A percentile compares a stretch with the other conserved stretches of the same genome.
phyloP scores from a whole-genome alignment of 2,113 vertebrate species.

The Ranitomeya variabilis region DNA sequence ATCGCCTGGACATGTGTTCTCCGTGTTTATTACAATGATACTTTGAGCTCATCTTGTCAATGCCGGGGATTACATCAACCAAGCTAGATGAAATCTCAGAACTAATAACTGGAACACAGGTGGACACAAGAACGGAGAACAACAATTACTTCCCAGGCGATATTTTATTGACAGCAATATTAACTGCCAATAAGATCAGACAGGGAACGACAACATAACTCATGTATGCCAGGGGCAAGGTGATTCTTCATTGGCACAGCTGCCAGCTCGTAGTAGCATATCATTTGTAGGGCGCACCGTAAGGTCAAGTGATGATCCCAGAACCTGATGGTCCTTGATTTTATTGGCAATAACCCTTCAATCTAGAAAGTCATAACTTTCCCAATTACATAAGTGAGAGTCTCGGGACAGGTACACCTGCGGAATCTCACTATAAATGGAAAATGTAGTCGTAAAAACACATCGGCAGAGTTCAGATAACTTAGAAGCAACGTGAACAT shows the following conservation, averaged over 20 bases:
- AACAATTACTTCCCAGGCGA: conserved; percentile 25
- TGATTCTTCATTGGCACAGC: conserved; percentile 8
- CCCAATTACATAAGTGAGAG: conserved; percentile 16
- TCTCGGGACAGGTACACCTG: neutral
- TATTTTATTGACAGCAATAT: conserved; percentile 13
- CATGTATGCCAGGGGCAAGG: conserved; percentile 29
- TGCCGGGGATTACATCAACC: neutral
- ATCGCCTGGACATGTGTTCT: neutral
- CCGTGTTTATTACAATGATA: neutral
- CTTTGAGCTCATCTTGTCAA: neutral
- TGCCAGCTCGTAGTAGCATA: conserved; percentile 1
- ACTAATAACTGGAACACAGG: conserved; percentile 26
- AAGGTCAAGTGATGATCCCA: conserved; percentile 20
- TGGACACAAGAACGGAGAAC: neutral
- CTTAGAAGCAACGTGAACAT: neutral
- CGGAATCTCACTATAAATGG: neutral
- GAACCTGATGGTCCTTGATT: conserved; percentile 16
- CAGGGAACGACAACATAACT: neutral
- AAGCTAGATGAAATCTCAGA: conserved; percentile 13
- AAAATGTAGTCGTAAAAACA: conserved; percentile 7
- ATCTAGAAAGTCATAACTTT: conserved; percentile 18
- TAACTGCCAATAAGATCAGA: conserved; percentile 8
- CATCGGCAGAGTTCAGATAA: neutral
- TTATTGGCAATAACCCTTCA: conserved; percentile 43
- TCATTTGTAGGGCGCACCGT: neutral